These are phyloP conservation scores for Lepus americanus DNA, from an alignment of 2,113 vertebrate genomes.

Conservation along the genomic window DNA sequence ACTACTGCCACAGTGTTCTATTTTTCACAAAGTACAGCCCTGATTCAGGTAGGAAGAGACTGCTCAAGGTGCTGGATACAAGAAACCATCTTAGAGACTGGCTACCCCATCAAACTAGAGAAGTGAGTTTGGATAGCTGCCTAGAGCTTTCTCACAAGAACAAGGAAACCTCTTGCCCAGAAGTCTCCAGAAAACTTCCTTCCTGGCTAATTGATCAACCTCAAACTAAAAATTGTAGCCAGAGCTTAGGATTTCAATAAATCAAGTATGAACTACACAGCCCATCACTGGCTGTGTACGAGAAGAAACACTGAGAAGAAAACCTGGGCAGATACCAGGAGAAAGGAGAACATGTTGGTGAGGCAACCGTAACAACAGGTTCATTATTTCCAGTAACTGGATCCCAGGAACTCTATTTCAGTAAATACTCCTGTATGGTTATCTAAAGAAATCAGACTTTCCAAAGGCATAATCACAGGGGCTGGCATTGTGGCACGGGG, in stretches of 20 bases:
- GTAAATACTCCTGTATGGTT: background rate
- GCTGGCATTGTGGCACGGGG: too few species aligned
- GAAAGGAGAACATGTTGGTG: background rate
- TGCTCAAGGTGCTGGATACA: background rate
- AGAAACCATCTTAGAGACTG: background rate
- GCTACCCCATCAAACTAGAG: background rate
- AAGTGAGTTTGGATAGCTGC: background rate
- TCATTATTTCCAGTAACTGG: slow-evolving; percentile 12
- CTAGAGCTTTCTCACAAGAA: background rate
- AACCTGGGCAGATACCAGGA: background rate
- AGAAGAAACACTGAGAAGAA: background rate
- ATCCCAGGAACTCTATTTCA: slow-evolving; percentile 3
- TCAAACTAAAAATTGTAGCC: slow-evolving; percentile 28
- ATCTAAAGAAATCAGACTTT: slow-evolving; percentile 10
- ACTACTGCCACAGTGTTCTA: background rate
- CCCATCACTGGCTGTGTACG: background rate
- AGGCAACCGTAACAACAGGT: background rate
- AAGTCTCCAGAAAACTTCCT: background rate
- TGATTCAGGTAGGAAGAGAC: background rate
- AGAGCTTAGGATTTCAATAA: background rate
- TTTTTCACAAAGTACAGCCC: background rate
- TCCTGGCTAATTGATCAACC: background rate
- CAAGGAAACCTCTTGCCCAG: background rate
- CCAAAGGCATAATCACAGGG: background rate
- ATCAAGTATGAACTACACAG: background rate